Conservation (phyloP, 2,888 invertebrate genomes). For the Steromphala cineraria region DNA sequence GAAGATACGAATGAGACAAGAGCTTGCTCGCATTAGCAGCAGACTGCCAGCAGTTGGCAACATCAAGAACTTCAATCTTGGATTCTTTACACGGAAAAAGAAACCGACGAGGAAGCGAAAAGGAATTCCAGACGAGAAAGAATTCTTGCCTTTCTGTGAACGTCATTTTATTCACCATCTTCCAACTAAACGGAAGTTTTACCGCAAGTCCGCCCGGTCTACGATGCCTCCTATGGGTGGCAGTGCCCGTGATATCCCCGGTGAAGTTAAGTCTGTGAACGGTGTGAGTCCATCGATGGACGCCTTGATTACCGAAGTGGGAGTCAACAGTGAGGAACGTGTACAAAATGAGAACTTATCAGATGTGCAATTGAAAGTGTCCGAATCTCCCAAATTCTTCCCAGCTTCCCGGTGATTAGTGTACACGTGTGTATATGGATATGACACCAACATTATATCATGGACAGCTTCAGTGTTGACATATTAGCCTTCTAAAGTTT, state of each 20-base stretch:
- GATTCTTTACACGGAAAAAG: conserved; percentile 44
- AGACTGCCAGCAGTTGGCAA: conserved; percentile 47
- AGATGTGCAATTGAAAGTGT: not conserved
- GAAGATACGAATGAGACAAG: conserved; percentile 44
- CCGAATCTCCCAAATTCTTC: not conserved
- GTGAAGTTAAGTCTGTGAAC: not conserved
- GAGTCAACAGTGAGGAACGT: not conserved
- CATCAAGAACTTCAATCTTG: conserved; percentile 43
- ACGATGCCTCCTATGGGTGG: not conserved
- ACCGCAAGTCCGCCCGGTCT: conserved; percentile 31
- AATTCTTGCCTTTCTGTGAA: conserved; percentile 58
- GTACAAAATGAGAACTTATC: not conserved
- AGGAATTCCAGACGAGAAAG: conserved; percentile 43
- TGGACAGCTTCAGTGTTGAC: no score
- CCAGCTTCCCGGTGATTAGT: not conserved
- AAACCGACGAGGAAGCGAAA: conserved; percentile 23
- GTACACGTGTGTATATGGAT: no score
- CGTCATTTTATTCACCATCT: conserved; percentile 61
- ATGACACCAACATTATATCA: no score
- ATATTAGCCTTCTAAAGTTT: no score
- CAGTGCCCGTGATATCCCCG: not conserved
- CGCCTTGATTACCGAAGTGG: not conserved
- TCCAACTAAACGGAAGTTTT: conserved; percentile 56
- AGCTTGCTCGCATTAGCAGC: conserved; percentile 46
- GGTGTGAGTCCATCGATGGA: not conserved